Conservation (phyloP, 2,113 vertebrate genomes). For the Lasiurus cinereus region DNA sequence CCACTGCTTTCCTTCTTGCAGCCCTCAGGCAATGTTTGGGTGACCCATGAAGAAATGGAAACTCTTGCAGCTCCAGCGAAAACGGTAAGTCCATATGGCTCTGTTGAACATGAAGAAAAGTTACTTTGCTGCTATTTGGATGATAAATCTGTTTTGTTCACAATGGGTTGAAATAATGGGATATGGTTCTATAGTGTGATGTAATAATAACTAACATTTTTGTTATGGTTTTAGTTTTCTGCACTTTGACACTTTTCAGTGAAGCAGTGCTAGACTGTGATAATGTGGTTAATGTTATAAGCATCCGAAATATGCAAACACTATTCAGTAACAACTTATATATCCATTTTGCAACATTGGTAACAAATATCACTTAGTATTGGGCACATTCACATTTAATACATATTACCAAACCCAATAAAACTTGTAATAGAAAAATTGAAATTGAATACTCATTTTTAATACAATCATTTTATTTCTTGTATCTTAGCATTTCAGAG, state of each 20-base stretch:
- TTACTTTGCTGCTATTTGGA: not conserved
- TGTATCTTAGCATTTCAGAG: not conserved
- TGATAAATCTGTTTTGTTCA: not conserved
- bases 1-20: constrained; percentile 87
- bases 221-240: not conserved
- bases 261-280: not conserved
- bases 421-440: not conserved
- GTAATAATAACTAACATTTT: not conserved
- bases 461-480: not conserved
- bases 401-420: not conserved
- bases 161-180: not conserved
- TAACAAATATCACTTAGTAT: not conserved
- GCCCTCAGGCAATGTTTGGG: constrained; percentile 99
- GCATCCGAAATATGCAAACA: not conserved
- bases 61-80: constrained; percentile 97
- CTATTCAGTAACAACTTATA: not conserved
- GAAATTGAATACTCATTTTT: not conserved
- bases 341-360: not conserved
- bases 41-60: constrained; percentile 99
- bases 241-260: not conserved
- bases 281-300: not conserved
- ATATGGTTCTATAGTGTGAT: not conserved
- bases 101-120: constrained; percentile 23
- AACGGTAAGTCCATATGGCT: constrained; percentile 93
- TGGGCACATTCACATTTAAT: not conserved